Evolutionary conservation across 1,140 invertebrate species (phyloP).

Genomic region (Formica exsecta): DNA sequence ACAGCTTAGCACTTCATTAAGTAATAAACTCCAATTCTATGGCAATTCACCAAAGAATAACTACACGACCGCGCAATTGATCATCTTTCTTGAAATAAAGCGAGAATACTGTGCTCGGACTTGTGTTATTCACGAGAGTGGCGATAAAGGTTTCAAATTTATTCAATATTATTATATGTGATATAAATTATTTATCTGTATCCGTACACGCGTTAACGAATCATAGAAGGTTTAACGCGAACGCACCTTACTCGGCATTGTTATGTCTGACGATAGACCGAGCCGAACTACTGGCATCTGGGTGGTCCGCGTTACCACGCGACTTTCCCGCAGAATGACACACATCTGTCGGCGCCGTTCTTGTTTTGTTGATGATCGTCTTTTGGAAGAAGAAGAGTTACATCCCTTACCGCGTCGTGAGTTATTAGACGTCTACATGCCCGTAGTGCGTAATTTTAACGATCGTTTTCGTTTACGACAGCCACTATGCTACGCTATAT

Average conservation of each 20-base stretch:
- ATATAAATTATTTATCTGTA: neutral
- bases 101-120: neutral
- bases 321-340: conserved; percentile 58
- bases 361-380: conserved; percentile 59
- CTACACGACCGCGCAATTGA: conserved; percentile 8
- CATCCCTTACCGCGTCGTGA: neutral
- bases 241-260: neutral
- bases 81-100: conserved; percentile 38
- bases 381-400: conserved; percentile 27
- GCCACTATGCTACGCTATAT: neutral
- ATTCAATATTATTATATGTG: neutral
- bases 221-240: neutral
- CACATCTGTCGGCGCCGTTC: conserved; percentile 67
- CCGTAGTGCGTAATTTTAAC: neutral
- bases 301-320: conserved; percentile 57
- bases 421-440: conserved; percentile 10
- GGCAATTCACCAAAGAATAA: neutral
- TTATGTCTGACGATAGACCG: conserved; percentile 27
- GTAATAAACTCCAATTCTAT: conserved; percentile 28
- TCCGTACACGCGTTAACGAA: neutral
- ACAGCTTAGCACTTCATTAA: conserved; percentile 39
- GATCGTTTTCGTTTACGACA: neutral
- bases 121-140: neutral
- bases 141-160: neutral
- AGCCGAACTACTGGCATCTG: conserved; percentile 62